phyloP scores from a whole-genome alignment of 2,797 vertebrate species.

The Urocyon cinereoargenteus region DNA sequence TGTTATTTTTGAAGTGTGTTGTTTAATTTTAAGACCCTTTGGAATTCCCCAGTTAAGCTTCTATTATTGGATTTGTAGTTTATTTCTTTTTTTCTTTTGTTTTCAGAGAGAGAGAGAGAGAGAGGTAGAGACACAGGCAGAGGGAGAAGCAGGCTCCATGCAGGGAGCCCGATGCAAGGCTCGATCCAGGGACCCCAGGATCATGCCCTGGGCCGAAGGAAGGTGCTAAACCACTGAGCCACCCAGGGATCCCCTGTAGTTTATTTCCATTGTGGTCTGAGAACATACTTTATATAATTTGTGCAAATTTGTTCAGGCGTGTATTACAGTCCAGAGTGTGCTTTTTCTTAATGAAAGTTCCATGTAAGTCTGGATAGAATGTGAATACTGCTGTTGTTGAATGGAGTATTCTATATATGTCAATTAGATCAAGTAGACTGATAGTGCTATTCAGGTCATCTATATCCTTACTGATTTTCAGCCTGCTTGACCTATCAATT shows the following conservation, averaged over 20 bases:
- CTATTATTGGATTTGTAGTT: not conserved
- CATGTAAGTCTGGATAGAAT: not conserved
- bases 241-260: not conserved
- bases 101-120: too few relatives aligned
- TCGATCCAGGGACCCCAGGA: too few relatives aligned
- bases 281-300: not conserved
- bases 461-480: not conserved
- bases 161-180: too few relatives aligned
- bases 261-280: not conserved
- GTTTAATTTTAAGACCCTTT: not conserved
- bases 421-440: not conserved
- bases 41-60: too few relatives aligned
- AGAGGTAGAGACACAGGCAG: too few relatives aligned
- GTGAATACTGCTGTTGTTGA: not conserved
- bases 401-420: not conserved
- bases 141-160: too few relatives aligned
- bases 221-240: too few relatives aligned
- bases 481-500: not conserved
- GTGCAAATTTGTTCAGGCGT: not conserved
- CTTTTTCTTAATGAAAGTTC: not conserved
- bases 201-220: too few relatives aligned
- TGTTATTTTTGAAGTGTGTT: not conserved
- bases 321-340: not conserved
- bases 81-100: not conserved
- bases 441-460: not conserved